These are phyloP conservation scores for Furcula furcula DNA, from an alignment of 2,888 invertebrate genomes.

Conservation along the genomic window DNA sequence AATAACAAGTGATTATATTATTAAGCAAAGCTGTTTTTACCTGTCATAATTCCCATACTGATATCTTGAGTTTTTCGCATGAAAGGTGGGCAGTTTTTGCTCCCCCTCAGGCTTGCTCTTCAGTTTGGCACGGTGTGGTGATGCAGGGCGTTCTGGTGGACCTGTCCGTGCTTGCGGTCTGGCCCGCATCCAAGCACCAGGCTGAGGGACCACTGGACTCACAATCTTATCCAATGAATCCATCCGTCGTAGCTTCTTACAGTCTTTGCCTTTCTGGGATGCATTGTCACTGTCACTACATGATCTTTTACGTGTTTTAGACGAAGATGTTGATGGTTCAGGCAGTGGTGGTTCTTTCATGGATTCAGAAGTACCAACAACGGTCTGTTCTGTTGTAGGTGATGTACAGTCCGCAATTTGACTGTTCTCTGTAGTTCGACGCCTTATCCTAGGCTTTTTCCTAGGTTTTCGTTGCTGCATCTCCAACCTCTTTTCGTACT, in stretches of 20 bases:
- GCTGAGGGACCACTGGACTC: constrained; percentile 95
- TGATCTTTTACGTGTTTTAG: constrained; percentile 71
- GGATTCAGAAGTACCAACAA: constrained; percentile 46
- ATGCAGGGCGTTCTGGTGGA: constrained; percentile 72
- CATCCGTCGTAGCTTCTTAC: constrained; percentile 83
- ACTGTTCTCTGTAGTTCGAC: constrained; percentile 71
- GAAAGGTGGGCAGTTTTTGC: constrained; percentile 84
- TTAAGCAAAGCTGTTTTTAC: no score
- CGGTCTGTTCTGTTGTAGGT: constrained; percentile 45
- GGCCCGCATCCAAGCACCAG: constrained; percentile 90
- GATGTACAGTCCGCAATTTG: constrained; percentile 22
- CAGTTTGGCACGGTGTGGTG: constrained; percentile 61
- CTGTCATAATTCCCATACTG: constrained; percentile 98
- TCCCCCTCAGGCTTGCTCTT: constrained; percentile 61
- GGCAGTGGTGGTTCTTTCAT: constrained; percentile 65
- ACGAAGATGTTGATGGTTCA: constrained; percentile 63
- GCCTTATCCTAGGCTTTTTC: constrained; percentile 83
- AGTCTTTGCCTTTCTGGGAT: constrained; percentile 76
- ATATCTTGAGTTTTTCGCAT: constrained; percentile 89
- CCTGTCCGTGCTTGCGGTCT: constrained; percentile 57
- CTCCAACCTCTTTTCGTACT: constrained; percentile 89
- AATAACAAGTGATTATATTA: no score
- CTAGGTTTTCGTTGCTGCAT: constrained; percentile 87
- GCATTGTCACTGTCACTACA: constrained; percentile 80
- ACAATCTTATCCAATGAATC: constrained; percentile 94